Percentiles rank a stretch among this genome's conserved stretches.
Conservation (phyloP, 2,113 vertebrate genomes). For the Apteryx owenii region DNA sequence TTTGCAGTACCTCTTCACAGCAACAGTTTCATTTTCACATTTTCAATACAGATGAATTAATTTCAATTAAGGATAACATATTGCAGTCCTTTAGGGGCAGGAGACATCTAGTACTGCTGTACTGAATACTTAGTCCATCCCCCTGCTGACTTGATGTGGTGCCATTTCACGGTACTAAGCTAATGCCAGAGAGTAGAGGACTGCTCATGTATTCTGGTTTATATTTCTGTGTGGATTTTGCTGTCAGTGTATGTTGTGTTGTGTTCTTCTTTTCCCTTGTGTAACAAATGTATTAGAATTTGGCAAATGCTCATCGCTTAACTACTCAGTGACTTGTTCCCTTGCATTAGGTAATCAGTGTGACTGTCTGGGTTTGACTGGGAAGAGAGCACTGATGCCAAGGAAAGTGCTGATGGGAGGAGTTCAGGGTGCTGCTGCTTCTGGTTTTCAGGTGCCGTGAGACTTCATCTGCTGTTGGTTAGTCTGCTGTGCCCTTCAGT, state of each 20-base stretch:
- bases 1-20: neutral
- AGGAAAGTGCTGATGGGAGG: neutral
- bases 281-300: neutral
- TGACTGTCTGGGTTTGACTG: neutral
- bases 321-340: accelerated
- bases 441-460: neutral
- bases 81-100: neutral
- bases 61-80: neutral
- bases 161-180: neutral
- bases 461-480: neutral
- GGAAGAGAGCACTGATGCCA: neutral
- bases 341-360: neutral
- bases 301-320: neutral
- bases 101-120: neutral
- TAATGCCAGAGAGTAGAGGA: neutral
- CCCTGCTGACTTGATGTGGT: neutral
- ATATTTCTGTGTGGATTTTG: neutral
- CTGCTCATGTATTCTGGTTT: neutral
- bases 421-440: neutral
- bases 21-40: neutral
- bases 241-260: neutral
- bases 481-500: neutral
- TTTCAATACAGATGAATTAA: neutral
- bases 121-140: neutral
- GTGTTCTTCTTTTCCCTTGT: neutral